Evolutionary conservation across 1,140 invertebrate genomes (phyloP), one percentile per base, ranked within the genome.

Genomic region (Trissolcus basalis): DNA sequence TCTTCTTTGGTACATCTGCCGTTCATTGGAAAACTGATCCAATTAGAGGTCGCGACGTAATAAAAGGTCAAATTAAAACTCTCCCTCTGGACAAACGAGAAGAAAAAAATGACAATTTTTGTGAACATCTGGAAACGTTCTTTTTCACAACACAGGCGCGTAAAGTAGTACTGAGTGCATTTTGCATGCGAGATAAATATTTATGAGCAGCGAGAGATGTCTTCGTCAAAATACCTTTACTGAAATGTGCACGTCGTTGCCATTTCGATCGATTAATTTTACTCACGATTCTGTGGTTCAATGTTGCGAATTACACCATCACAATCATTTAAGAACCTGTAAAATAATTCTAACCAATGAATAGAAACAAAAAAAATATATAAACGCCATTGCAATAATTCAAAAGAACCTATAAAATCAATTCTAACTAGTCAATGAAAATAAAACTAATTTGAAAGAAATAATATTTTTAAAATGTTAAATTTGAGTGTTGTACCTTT

Each of bases 121-220:
- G 63, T 13, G 44, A 58, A 44, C 48, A 58, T 58, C 59, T 53
- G 27, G 14, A 53, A 60, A 69, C 55, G 55, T 45, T 27, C 15
- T 16, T 68, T 59, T 68, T 36, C 27, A 19, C 45, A 10, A 11
- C 44, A 13, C 19, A 59, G 64, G 58, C 14, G 47, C 39, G 47
- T 60, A 53, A 69, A 54, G 55, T 49, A 39, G 43, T 27, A 60
- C 45, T 60, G 55, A 69, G 55, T 60, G 47, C 65, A 47, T 48
- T 60, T 15, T 60, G 56, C 50, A 60, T 53, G 43, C 49, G 43
- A n/a, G 16, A 60, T 69, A 69, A 69, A 60, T 69, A 69, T 69
- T 69, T 60, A 60, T 69, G 65, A 60, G 56, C 6, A 3, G 12
- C 33, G 5, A 41, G 47, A 47, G 10, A 54, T 60, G 44, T 61